phyloP scores from a whole-genome alignment of 2,797 vertebrate genomes.

The Rallus crepitans region DNA sequence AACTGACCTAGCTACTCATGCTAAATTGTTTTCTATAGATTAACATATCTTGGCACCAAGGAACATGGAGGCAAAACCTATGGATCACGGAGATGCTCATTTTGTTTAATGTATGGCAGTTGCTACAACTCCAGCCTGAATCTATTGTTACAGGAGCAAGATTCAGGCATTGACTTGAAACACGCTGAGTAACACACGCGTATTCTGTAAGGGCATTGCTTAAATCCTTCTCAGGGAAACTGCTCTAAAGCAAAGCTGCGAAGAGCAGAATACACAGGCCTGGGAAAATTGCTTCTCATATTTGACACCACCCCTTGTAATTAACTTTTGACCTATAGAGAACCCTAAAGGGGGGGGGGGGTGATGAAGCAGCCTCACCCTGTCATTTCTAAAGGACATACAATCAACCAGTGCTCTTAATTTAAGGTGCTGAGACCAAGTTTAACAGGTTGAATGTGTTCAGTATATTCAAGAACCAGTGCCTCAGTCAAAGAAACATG shows the following conservation, averaged over 20 bases:
- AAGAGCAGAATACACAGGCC: rapidly evolving
- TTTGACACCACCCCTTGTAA: not conserved
- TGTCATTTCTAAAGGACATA: not conserved
- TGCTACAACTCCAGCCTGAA: not conserved
- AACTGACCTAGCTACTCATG: not conserved
- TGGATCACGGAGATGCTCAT: rapidly evolving
- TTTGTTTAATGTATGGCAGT: not conserved
- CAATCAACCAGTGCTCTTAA: not conserved
- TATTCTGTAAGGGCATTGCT: not conserved
- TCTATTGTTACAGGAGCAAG: not conserved
- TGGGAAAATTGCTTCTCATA: not conserved
- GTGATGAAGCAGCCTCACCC: not conserved
- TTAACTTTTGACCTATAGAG: not conserved
- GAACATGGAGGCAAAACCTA: not conserved
- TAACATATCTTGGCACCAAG: not conserved
- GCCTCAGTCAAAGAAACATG: not conserved
- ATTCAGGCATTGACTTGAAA: not conserved
- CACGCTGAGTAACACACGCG: not conserved
- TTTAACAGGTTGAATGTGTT: not conserved
- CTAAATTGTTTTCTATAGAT: not conserved
- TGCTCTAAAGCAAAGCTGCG: not conserved
- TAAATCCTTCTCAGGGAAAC: not conserved
- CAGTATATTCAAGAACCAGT: not conserved
- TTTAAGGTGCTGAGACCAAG: not conserved
- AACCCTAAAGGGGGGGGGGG: not conserved